A percentile compares a stretch with the other conserved stretches of the same genome.
These are phyloP conservation scores for Asteroscopus sphinx DNA, from an alignment of 2,888 invertebrate species.

Conservation along the genomic window DNA sequence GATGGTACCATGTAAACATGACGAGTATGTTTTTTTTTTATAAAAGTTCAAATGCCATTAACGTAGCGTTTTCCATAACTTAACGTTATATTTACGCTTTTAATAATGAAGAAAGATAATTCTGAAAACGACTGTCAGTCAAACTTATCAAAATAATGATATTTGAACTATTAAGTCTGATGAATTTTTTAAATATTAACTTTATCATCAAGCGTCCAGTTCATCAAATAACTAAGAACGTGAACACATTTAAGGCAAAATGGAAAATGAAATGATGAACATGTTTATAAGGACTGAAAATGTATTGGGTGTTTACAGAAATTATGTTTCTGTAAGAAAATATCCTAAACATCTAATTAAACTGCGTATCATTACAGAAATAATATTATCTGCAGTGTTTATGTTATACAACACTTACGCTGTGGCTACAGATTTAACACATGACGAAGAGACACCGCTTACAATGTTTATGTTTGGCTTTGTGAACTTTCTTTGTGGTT, in stretches of 20 bases:
- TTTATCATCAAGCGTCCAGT: no score
- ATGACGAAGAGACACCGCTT: not conserved
- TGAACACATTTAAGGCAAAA: not conserved
- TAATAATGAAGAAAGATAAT: no score
- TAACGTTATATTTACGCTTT: no score
- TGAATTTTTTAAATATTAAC: no score
- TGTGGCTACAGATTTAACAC: not conserved
- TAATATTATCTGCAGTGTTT: not conserved
- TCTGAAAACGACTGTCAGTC: no score
- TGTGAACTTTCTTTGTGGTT: not conserved
- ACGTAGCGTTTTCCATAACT: no score
- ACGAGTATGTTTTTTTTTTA: no score
- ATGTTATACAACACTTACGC: not conserved
- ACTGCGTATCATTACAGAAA: slow-evolving; percentile 7
- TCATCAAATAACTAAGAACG: no score
- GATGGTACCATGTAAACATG: no score
- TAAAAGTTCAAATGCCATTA: no score
- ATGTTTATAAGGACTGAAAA: slow-evolving; percentile 14
- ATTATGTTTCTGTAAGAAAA: slow-evolving; percentile 4
- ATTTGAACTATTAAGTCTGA: no score
- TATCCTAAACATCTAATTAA: not conserved
- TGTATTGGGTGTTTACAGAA: slow-evolving; percentile 24
- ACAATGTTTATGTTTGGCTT: not conserved
- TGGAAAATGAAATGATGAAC: not conserved
- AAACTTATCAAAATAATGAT: no score